These are phyloP conservation scores for Limanda limanda DNA, from an alignment of 2,113 vertebrate genomes.

Conservation along the genomic window DNA sequence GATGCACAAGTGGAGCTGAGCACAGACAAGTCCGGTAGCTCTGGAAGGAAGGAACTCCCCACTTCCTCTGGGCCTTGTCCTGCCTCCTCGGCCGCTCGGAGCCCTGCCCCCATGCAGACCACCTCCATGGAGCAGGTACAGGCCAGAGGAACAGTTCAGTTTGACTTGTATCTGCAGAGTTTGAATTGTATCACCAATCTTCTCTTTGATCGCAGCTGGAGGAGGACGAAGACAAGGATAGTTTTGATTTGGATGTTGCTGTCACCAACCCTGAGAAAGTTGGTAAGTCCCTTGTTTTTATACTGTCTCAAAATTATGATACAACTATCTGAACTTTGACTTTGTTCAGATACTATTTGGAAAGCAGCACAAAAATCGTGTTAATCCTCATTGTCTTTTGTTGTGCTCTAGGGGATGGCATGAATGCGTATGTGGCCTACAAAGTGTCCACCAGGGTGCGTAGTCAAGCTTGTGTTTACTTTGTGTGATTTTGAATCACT, in stretches of 20 bases:
- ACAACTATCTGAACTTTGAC: neutral
- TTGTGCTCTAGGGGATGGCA: constrained; percentile 89
- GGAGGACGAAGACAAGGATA: constrained; percentile 91
- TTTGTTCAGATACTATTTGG: constrained; percentile 4
- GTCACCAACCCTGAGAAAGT: constrained; percentile 97
- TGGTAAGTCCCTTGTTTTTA: constrained; percentile 82
- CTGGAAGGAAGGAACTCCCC: constrained; percentile 78
- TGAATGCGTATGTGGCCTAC: constrained; percentile 96
- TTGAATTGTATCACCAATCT: neutral
- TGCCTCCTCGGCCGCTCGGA: constrained; percentile 71
- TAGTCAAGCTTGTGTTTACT: neutral
- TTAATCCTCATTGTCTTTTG: neutral
- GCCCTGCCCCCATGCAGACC: constrained; percentile 76
- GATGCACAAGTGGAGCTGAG: constrained; percentile 91
- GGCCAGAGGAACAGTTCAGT: neutral
- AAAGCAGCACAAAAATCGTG: neutral
- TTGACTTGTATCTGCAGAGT: neutral
- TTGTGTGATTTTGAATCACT: too few species aligned
- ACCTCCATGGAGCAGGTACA: constrained; percentile 90
- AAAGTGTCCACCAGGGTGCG: constrained; percentile 94
- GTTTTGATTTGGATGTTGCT: constrained; percentile 92
- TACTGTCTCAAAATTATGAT: neutral
- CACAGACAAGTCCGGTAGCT: constrained; percentile 84
- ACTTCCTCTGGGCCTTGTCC: constrained; percentile 69
- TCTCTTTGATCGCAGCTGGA: constrained; percentile 71